Percentiles rank a stretch among this genome's conserved stretches.
phyloP scores from a whole-genome alignment of 2,797 vertebrate species.

The Helostoma temminkii region DNA sequence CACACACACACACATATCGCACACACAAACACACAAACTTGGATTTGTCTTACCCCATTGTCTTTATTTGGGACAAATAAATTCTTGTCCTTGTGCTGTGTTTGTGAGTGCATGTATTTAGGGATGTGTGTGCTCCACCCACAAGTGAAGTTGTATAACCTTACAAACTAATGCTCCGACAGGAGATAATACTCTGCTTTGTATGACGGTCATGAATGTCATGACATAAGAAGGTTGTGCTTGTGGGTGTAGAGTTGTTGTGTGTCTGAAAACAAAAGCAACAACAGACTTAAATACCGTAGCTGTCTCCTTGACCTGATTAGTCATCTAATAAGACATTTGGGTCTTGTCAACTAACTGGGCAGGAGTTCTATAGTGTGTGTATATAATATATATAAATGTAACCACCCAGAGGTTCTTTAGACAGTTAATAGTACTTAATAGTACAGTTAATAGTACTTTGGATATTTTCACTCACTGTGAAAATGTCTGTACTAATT shows the following conservation, averaged over 20 bases:
- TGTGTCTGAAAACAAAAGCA: neutral
- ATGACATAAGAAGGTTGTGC: slow-evolving; percentile 21
- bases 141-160: slow-evolving; percentile 37
- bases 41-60: slow-evolving; percentile 55
- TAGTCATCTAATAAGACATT: slow-evolving; percentile 3
- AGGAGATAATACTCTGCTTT: slow-evolving; percentile 24
- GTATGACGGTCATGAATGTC: slow-evolving; percentile 27
- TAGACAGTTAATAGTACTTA: neutral
- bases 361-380: neutral
- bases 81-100: slow-evolving; percentile 17
- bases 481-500: neutral
- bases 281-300: slow-evolving; percentile 1
- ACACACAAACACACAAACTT: slow-evolving; percentile 15
- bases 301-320: slow-evolving; percentile 2
- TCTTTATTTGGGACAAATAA: slow-evolving; percentile 60
- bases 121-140: slow-evolving; percentile 3
- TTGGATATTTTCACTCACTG: too few relatives aligned
- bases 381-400: neutral
- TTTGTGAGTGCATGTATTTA: slow-evolving; percentile 8
- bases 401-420: neutral
- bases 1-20: slow-evolving; percentile 25
- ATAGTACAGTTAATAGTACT: too few relatives aligned
- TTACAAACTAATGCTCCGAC: slow-evolving; percentile 27
- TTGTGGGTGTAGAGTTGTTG: slow-evolving; percentile 17
- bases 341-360: neutral